These are phyloP conservation scores for Fundulus diaphanus DNA, from an alignment of 2,797 vertebrate species.

Conservation along the genomic window DNA sequence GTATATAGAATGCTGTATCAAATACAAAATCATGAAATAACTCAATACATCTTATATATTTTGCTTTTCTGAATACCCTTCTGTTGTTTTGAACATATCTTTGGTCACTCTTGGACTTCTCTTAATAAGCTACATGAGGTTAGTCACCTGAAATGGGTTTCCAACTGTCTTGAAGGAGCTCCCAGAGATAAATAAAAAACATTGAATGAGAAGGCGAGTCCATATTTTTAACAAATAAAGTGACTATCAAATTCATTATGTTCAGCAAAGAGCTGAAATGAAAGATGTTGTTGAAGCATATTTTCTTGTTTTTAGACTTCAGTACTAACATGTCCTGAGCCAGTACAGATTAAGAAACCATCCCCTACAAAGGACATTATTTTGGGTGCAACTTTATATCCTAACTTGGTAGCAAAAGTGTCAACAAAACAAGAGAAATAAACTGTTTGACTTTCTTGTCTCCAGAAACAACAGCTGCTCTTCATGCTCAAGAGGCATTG, in stretches of 20 bases:
- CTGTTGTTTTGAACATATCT: too few relatives aligned
- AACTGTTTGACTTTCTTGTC: constrained; percentile 19
- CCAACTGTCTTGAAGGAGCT: too few relatives aligned
- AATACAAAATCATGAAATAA: too few relatives aligned
- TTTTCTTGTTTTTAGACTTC: neutral
- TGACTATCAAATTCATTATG: neutral
- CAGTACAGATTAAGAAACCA: neutral
- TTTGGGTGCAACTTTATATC: neutral
- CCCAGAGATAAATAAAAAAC: too few relatives aligned
- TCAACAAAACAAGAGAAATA: neutral
- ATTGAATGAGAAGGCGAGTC: too few relatives aligned
- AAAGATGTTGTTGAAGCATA: neutral
- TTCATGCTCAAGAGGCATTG: constrained; percentile 59
- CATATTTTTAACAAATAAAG: too few relatives aligned
- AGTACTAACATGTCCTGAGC: neutral
- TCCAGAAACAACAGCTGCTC: constrained; percentile 70
- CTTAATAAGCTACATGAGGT: too few relatives aligned
- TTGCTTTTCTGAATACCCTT: too few relatives aligned
- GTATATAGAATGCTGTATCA: too few relatives aligned
- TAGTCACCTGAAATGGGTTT: too few relatives aligned
- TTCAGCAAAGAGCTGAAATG: neutral
- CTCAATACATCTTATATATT: too few relatives aligned
- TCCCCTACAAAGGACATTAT: neutral
- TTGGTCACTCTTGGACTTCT: too few relatives aligned
- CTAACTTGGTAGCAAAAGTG: neutral